phyloP scores from a whole-genome alignment of 2,888 invertebrate species.

The Steinernema scapterisci region DNA sequence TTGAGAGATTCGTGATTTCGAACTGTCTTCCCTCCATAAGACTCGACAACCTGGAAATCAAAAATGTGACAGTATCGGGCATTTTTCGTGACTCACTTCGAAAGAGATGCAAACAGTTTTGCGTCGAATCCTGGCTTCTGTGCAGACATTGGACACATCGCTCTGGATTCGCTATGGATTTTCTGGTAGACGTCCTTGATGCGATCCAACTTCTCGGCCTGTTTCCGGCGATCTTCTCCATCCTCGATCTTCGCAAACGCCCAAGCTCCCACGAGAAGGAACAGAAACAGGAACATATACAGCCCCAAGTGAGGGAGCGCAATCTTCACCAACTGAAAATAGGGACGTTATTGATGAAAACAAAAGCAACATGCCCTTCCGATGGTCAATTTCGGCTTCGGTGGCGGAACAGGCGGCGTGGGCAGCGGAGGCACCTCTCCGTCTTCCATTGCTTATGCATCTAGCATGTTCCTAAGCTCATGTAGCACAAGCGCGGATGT shows the following conservation, averaged over 20 bases:
- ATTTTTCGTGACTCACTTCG: constrained; percentile 26
- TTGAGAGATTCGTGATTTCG: constrained; percentile 39
- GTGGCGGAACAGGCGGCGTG: neutral
- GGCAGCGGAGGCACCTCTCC: constrained; percentile 2
- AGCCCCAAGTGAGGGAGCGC: constrained; percentile 63
- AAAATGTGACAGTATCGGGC: constrained; percentile 12
- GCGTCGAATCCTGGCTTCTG: constrained; percentile 15
- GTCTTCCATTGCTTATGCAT: neutral
- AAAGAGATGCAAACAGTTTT: constrained; percentile 36
- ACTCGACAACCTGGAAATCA: constrained; percentile 45
- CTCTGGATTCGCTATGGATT: constrained; percentile 36
- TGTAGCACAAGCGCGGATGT: neutral
- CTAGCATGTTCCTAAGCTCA: neutral
- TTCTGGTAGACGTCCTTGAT: constrained; percentile 47
- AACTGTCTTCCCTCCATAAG: constrained; percentile 58
- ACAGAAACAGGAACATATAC: constrained; percentile 58
- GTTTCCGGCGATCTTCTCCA: constrained; percentile 54
- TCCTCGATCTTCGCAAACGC: constrained; percentile 58
- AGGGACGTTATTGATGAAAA: neutral
- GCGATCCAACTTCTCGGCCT: constrained; percentile 49
- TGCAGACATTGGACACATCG: neutral
- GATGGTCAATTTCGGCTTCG: neutral
- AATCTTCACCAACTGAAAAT: constrained; percentile 58
- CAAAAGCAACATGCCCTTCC: neutral
- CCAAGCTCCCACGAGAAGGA: constrained; percentile 59